Percentiles rank a stretch among this genome's conserved stretches.
These are phyloP conservation scores for Parelbella ahira DNA, from an alignment of 2,888 invertebrate species.

Conservation along the genomic window DNA sequence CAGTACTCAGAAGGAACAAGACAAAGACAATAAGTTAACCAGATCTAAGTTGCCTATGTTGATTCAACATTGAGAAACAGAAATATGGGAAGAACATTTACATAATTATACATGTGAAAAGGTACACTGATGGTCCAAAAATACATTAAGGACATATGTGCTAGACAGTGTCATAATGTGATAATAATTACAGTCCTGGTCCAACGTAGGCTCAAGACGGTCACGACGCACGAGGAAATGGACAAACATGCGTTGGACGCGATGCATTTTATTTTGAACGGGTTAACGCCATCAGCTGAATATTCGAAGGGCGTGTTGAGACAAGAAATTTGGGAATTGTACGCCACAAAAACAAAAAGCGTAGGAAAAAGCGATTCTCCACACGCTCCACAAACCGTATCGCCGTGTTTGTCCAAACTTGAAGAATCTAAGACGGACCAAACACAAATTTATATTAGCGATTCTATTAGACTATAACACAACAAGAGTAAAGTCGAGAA, in stretches of 20 bases:
- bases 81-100: no score
- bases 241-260: constrained; percentile 23
- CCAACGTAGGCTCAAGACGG: constrained; percentile 1
- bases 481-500: constrained; percentile 30
- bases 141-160: no score
- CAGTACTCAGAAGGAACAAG: no score
- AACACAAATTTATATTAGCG: constrained; percentile 11
- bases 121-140: no score
- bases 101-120: no score
- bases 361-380: constrained; percentile 45
- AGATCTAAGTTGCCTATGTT: no score
- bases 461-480: no score
- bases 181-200: constrained; percentile 7
- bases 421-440: constrained; percentile 9
- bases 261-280: constrained; percentile 25
- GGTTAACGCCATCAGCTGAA: constrained; percentile 23
- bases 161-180: constrained; percentile 5
- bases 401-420: constrained; percentile 59
- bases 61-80: no score
- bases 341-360: constrained; percentile 30
- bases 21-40: no score
- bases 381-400: constrained; percentile 58
- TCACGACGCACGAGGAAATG: constrained; percentile 23
- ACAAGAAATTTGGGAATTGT: constrained; percentile 23
- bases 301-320: constrained; percentile 26